phyloP scores from a whole-genome alignment of 2,797 vertebrate species.

The Neoniphon sammara region DNA sequence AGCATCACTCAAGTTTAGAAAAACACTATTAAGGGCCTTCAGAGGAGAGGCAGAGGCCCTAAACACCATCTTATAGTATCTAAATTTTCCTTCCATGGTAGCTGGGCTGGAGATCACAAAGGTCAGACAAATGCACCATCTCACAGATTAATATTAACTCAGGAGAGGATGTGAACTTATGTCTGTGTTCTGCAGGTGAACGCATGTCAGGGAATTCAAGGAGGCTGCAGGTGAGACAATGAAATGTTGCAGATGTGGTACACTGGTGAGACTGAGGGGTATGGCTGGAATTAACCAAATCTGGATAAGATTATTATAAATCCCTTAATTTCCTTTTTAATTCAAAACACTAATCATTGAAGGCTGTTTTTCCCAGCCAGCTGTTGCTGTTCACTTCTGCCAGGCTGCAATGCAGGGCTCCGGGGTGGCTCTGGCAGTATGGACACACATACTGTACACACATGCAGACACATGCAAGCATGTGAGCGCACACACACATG shows the following conservation, averaged over 20 bases:
- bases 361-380: slow-evolving; percentile 60
- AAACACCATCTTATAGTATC: slow-evolving; percentile 9
- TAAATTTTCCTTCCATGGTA: slow-evolving; percentile 17
- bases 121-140: slow-evolving; percentile 40
- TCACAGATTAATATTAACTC: slow-evolving; percentile 46
- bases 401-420: slow-evolving; percentile 52
- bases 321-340: slow-evolving; percentile 61
- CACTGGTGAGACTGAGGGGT: slow-evolving; percentile 54
- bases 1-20: slow-evolving; percentile 12
- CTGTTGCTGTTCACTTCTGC: slow-evolving; percentile 54
- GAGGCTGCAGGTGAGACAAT: slow-evolving; percentile 25
- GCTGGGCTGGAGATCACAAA: slow-evolving; percentile 17
- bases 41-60: not conserved
- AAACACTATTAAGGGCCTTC: not conserved
- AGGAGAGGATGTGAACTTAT: slow-evolving; percentile 35
- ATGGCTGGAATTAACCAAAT: slow-evolving; percentile 63
- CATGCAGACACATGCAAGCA: slow-evolving; percentile 20
- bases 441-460: slow-evolving; percentile 8
- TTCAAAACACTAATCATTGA: slow-evolving; percentile 66
- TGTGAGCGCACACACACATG: slow-evolving; percentile 55
- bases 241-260: slow-evolving; percentile 55
- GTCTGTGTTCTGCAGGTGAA: slow-evolving; percentile 53
- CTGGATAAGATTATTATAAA: slow-evolving; percentile 67
- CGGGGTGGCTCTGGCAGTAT: slow-evolving; percentile 13
- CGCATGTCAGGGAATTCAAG: slow-evolving; percentile 48